Evolutionary conservation across 2,113 vertebrate genomes (phyloP).

Genomic region (Strix uralensis): DNA sequence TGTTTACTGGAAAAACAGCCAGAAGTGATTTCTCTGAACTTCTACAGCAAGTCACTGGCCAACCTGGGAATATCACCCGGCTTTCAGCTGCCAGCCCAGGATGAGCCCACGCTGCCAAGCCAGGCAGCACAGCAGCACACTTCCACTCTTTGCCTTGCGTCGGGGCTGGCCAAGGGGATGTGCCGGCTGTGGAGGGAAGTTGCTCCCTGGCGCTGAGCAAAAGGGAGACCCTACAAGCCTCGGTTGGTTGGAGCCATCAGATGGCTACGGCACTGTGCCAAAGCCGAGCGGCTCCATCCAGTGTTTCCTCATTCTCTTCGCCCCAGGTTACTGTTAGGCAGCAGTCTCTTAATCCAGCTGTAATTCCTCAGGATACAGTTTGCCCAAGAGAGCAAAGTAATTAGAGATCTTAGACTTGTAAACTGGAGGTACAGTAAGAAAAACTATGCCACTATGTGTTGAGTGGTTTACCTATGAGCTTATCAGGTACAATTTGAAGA

Average conservation of each 20-base stretch:
- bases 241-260: background rate
- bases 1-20: background rate
- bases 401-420: background rate
- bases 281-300: background rate
- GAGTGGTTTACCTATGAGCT: background rate
- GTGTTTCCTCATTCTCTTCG: background rate
- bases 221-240: background rate
- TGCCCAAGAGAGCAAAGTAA: background rate
- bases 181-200: fast-evolving
- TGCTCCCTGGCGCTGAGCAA: background rate
- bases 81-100: background rate
- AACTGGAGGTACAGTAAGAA: background rate
- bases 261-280: background rate
- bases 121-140: background rate
- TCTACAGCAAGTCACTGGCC: background rate
- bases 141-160: fast-evolving
- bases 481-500: background rate
- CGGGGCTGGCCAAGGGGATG: fast-evolving
- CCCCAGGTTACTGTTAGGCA: background rate
- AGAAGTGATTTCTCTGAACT: background rate
- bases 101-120: fast-evolving
- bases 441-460: background rate
- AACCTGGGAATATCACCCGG: background rate
- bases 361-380: background rate
- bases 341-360: background rate